Conservation (phyloP, 2,113 vertebrate species). For the Geothlypis trichas region DNA sequence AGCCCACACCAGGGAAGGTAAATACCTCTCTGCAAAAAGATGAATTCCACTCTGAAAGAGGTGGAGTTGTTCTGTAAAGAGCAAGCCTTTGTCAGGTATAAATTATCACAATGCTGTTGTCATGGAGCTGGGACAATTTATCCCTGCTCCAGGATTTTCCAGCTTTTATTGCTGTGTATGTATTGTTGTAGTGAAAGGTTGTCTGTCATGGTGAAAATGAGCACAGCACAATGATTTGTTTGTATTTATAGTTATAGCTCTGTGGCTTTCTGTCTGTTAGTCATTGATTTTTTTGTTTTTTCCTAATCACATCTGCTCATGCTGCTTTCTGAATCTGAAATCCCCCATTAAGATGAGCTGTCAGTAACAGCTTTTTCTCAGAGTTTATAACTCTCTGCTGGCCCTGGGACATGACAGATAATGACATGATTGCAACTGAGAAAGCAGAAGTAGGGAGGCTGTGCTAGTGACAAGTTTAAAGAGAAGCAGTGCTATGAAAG, state of each 20-base stretch:
- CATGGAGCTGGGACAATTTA: not conserved
- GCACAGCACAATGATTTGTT: not conserved
- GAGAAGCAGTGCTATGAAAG: not conserved
- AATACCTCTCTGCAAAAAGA: not conserved
- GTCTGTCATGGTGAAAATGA: not conserved
- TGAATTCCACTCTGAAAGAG: not conserved
- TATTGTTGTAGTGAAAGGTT: not conserved
- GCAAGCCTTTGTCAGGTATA: not conserved
- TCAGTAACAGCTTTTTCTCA: not conserved
- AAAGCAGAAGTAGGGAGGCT: not conserved
- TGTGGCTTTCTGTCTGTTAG: not conserved
- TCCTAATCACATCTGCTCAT: not conserved
- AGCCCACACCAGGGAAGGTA: not conserved
- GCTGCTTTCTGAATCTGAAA: not conserved
- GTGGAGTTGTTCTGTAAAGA: not conserved
- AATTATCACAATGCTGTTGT: constrained; percentile 13
- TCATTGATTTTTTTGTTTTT: not conserved
- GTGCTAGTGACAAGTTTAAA: not conserved
- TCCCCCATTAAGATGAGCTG: not conserved
- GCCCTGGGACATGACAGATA: not conserved
- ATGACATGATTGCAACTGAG: not conserved
- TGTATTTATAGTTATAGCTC: not conserved
- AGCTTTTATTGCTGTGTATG: not conserved
- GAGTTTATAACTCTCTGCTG: not conserved
- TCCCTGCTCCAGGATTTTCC: not conserved